Conservation (phyloP, 2,888 invertebrate genomes). For the Agrotis exclamationis region DNA sequence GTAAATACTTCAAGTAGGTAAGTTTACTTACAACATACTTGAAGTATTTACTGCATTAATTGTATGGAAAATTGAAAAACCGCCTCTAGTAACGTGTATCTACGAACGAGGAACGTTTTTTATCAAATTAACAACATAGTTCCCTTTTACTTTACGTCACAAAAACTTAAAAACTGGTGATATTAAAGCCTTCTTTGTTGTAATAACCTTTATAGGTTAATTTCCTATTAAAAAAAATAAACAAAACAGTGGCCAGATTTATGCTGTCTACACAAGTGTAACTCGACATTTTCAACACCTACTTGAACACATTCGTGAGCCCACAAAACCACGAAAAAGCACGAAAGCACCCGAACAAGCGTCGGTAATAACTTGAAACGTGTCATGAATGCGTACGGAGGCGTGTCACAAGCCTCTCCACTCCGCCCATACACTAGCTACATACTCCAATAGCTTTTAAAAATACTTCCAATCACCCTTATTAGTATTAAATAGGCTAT, state of each 20-base stretch:
- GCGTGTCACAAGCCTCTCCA: conserved; percentile 45
- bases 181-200: too few species aligned
- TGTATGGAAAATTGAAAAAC: too few species aligned
- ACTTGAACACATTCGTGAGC: conserved; percentile 27
- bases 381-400: conserved; percentile 46
- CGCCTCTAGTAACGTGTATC: too few species aligned
- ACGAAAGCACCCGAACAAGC: conserved; percentile 61
- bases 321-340: conserved; percentile 51
- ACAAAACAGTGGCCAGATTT: not conserved
- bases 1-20: too few species aligned
- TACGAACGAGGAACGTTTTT: too few species aligned
- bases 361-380: conserved; percentile 59
- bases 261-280: conserved; percentile 6
- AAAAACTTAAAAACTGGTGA: too few species aligned
- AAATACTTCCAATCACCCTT: conserved; percentile 63
- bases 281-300: conserved; percentile 37
- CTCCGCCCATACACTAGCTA: conserved; percentile 63
- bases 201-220: not conserved
- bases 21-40: too few species aligned
- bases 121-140: too few species aligned
- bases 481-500: conserved; percentile 64
- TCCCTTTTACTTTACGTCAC: too few species aligned
- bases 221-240: conserved; percentile 16
- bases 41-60: too few species aligned
- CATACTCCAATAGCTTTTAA: conserved; percentile 47